phyloP scores from a whole-genome alignment of 2,113 vertebrate species.

The Variabilichromis moorii region DNA sequence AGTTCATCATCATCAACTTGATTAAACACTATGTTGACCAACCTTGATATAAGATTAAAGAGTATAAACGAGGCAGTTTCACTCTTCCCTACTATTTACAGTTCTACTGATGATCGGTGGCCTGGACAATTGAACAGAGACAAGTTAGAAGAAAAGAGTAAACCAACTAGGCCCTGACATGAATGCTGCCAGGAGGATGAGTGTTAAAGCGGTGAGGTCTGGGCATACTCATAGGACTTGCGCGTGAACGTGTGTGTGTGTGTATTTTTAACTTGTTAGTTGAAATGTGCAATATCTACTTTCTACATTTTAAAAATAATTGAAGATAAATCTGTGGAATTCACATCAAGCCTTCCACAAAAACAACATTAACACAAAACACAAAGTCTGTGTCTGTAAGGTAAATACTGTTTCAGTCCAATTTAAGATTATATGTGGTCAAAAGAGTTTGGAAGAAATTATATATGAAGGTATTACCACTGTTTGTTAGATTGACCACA shows the following conservation, averaged over 20 bases:
- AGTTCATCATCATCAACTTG: not conserved
- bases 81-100: not conserved
- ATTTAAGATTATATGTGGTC: not conserved
- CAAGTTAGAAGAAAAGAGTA: not conserved
- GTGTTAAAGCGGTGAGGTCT: not conserved
- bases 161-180: not conserved
- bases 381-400: not conserved
- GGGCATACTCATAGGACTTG: not conserved
- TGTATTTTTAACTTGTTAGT: not conserved
- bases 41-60: not conserved
- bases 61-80: not conserved
- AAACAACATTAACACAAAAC: not conserved
- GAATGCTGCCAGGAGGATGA: not conserved
- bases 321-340: not conserved
- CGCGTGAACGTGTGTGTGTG: not conserved
- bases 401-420: not conserved
- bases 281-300: not conserved
- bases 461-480: not conserved
- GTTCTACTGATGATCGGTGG: not conserved
- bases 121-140: not conserved
- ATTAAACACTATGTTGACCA: not conserved
- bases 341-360: not conserved
- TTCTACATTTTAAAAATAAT: not conserved
- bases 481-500: not conserved
- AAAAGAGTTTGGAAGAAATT: not conserved